Evolutionary conservation across 2,797 vertebrate genomes (phyloP).

Genomic region (Chaetophractus vellerosus): DNA sequence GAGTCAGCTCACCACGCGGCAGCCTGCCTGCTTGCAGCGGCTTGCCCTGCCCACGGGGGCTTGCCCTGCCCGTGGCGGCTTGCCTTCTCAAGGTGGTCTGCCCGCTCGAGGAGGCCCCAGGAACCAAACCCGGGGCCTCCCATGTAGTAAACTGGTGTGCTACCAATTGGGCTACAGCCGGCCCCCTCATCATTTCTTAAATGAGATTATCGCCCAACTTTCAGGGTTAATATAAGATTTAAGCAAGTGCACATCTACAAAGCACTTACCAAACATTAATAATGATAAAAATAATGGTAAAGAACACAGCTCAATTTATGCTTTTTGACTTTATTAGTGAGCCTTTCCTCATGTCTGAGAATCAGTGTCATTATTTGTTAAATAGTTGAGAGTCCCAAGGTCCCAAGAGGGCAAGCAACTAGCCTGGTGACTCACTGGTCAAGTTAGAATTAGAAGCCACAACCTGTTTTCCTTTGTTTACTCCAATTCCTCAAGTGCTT

Average conservation of each 20-base stretch:
- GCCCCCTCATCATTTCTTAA: slow-evolving; percentile 26
- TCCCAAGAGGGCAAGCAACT: neutral
- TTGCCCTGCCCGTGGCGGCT: too few species aligned
- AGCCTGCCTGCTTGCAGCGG: too few species aligned
- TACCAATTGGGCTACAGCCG: too few species aligned
- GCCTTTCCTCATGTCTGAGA: neutral
- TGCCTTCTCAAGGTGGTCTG: too few species aligned
- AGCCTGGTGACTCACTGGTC: neutral
- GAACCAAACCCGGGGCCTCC: too few species aligned
- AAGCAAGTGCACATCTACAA: neutral
- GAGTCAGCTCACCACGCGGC: too few species aligned
- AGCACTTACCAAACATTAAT: neutral
- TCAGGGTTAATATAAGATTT: neutral
- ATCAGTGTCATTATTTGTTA: neutral
- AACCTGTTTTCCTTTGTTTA: neutral
- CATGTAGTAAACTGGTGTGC: too few species aligned
- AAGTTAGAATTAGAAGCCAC: neutral
- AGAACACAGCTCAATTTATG: neutral
- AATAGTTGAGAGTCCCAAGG: neutral
- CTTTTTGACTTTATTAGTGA: neutral
- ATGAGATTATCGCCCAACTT: neutral
- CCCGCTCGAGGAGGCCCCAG: too few species aligned
- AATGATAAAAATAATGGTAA: slow-evolving; percentile 1
- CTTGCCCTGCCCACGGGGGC: too few species aligned
- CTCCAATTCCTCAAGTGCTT: neutral